Base-by-base conservation (phyloP, 2,113 vertebrate species). In the Hylia prasina region DNA sequence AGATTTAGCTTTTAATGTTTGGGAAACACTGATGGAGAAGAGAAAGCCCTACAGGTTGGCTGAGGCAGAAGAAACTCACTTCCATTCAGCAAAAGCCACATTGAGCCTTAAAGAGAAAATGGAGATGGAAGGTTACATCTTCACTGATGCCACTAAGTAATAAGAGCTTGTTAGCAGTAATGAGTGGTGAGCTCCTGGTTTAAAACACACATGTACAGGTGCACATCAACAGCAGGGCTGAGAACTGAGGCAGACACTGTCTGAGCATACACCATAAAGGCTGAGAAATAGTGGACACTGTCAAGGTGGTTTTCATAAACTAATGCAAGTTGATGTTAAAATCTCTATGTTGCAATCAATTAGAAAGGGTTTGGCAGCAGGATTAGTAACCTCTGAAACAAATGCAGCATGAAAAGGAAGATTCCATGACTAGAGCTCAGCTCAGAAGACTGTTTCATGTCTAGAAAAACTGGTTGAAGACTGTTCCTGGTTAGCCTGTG, bases 1-100 rank as follows among this genome's bases (percentile, higher is more conserved):
- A 95, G 47, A 57, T 50, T 83, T 80, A 39, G 61, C n/a, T 89
- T 89, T 87, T 76, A 45, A 53, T 65, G 30, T 93, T 84, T 83
- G 63, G 69, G 48, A 89, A 91, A 72, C 31, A 58, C 14, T 51
- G 47, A 35, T 47, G 15, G 39, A 39, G 35, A 88, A 92, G 30
- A 83, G 50, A 90, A 88, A 83, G 37, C 45, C 4, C 18, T 63
- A 16, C 47, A 92, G 69, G n/a, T 56, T 71, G 80, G 16, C 54
- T 73, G 50, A 63, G 39, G 48, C 17, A 87, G 80, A 91, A 68
- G 42, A 75, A 91, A 45, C 23, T 76, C 1, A 0, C 18, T 82
- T 92, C 42, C 50, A 28, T 75, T 92, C 56, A 82, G 23, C 33
- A 87, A 84, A 89, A 94, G n/a, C 24, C 12, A 17, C 35, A 51